A percentile compares a stretch with the other conserved stretches of the same genome.
Conservation (phyloP, 2,113 vertebrate genomes). For the Tinamus guttatus region DNA sequence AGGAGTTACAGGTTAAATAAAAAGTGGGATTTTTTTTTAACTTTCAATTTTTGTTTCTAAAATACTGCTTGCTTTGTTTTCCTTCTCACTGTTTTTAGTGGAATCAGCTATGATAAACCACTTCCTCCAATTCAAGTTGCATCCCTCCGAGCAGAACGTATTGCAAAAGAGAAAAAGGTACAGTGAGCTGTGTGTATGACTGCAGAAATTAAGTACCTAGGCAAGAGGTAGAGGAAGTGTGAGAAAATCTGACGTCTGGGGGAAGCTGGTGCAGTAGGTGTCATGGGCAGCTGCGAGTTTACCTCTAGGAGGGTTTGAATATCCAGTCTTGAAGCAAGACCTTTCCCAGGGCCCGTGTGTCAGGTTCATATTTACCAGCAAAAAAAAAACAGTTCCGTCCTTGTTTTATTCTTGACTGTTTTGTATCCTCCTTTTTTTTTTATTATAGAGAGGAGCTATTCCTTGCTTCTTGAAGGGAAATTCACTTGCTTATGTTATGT, state of each 20-base stretch:
- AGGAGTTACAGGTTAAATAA: neutral
- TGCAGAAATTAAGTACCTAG: neutral
- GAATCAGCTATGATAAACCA: constrained; percentile 93
- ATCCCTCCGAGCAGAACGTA: constrained; percentile 90
- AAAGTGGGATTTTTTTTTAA: neutral
- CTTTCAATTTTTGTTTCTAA: neutral
- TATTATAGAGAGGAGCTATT: neutral
- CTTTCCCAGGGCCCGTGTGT: neutral
- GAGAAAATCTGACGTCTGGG: neutral
- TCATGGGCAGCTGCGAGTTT: neutral
- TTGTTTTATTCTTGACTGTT: neutral
- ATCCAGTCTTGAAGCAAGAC: neutral
- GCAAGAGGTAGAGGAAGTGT: neutral
- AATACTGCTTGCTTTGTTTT: neutral
- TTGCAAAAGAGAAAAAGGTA: constrained; percentile 94
- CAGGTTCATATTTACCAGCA: neutral
- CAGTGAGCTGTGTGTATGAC: neutral
- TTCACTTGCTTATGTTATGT: neutral
- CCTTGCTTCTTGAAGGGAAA: neutral
- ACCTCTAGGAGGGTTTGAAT: neutral
- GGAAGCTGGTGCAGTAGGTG: neutral
- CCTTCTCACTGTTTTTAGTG: constrained; percentile 74
- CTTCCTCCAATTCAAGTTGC: constrained; percentile 92
- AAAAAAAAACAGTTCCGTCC: neutral
- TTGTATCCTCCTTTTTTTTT: neutral